Percentiles rank a stretch among this genome's conserved stretches.
phyloP scores from a whole-genome alignment of 2,888 invertebrate genomes.

The Criorhina ranunculi region DNA sequence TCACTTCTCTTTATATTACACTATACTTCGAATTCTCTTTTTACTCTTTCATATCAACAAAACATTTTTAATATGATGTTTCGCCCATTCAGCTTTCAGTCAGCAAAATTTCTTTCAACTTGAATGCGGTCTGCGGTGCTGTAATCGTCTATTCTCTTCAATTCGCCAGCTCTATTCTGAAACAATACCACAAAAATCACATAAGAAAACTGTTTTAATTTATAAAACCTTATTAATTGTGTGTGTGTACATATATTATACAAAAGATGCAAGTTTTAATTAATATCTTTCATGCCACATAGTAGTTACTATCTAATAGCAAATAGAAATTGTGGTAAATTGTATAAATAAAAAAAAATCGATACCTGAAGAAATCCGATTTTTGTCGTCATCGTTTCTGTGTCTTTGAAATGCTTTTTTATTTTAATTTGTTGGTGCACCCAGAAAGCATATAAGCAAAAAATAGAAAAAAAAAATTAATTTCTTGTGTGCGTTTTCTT shows the following conservation, averaged over 20 bases:
- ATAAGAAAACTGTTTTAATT: conserved; percentile 67
- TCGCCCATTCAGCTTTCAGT: conserved; percentile 75
- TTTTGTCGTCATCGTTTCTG: conserved; percentile 55
- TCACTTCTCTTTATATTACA: background rate
- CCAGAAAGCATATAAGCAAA: conserved; percentile 44
- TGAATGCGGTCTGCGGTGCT: conserved; percentile 66
- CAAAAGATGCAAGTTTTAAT: conserved; percentile 23
- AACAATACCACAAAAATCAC: conserved; percentile 44
- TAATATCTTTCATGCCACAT: conserved; percentile 2
- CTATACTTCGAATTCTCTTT: conserved; percentile 5
- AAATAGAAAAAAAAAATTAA: conserved; percentile 22
- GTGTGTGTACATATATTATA: conserved; percentile 21
- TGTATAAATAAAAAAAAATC: conserved; percentile 71
- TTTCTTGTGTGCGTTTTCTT: conserved; percentile 48
- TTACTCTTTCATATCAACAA: conserved; percentile 49
- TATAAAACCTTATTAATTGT: conserved; percentile 47
- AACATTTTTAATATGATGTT: conserved; percentile 62
- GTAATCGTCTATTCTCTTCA: conserved; percentile 63
- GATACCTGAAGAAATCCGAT: conserved; percentile 69
- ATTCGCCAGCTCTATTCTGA: conserved; percentile 52
- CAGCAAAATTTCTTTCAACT: conserved; percentile 71
- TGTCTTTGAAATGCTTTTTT: conserved; percentile 52
- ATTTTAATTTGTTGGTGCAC: conserved; percentile 59
- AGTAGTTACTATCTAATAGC: conserved; percentile 32
- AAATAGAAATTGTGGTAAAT: conserved; percentile 61